phyloP scores from a whole-genome alignment of 2,113 vertebrate genomes.

The Aramus guarauna region DNA sequence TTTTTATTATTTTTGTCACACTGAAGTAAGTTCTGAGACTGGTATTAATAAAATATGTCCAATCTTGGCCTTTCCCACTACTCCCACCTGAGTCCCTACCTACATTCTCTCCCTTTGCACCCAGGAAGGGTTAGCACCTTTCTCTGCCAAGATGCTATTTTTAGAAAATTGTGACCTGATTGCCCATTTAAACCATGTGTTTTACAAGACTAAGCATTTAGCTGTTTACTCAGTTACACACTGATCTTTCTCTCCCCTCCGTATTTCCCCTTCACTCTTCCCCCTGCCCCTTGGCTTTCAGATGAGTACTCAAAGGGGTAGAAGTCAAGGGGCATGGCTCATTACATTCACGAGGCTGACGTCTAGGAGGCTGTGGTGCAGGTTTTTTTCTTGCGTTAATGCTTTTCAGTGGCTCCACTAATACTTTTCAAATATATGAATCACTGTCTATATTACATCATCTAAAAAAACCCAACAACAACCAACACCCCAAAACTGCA shows the following conservation, averaged over 20 bases:
- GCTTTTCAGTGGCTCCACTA: background rate
- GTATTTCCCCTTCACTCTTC: background rate
- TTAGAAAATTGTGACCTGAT: slow-evolving; percentile 9
- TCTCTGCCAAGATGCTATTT: background rate
- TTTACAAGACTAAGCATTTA: background rate
- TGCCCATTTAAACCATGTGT: background rate
- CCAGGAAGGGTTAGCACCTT: background rate
- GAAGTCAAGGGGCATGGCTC: background rate
- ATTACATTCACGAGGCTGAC: background rate
- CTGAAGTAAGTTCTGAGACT: background rate
- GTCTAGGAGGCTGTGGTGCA: background rate
- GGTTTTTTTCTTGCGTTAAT: background rate
- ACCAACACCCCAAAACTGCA: background rate
- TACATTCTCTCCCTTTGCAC: background rate
- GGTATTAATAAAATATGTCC: background rate
- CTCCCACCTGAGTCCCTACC: background rate
- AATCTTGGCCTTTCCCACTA: background rate
- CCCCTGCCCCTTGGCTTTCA: background rate
- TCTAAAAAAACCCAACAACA: background rate
- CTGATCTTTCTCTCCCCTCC: background rate
- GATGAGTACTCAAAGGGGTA: background rate
- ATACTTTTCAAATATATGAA: background rate
- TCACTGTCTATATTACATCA: background rate
- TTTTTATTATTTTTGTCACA: background rate
- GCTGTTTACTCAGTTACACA: background rate